Conservation (phyloP, 2,888 invertebrate genomes). For the Alitta virens region DNA sequence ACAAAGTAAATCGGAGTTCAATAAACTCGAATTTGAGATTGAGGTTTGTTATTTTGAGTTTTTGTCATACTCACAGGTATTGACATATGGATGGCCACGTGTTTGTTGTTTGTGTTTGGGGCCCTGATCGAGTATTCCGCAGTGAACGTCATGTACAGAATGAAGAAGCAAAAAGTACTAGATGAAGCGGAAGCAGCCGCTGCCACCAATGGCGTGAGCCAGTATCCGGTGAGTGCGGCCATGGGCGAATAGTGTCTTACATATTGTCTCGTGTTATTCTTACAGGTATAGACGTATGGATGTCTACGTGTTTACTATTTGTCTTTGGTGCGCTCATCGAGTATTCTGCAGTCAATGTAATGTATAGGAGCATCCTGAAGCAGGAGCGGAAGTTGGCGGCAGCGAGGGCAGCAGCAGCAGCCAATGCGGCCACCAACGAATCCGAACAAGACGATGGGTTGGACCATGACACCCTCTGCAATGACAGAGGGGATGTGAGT, state of each 20-base stretch:
- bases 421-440: not conserved
- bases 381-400: too few species aligned
- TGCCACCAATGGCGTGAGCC: too few species aligned
- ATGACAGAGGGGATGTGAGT: too few species aligned
- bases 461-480: too few species aligned
- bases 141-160: slow-evolving; percentile 10
- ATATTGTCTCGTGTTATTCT: too few species aligned
- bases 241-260: too few species aligned
- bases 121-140: slow-evolving; percentile 16
- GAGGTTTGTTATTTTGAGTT: not conserved
- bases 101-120: slow-evolving; percentile 10
- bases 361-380: slow-evolving; percentile 13
- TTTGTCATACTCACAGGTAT: slow-evolving; percentile 4
- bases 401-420: too few species aligned
- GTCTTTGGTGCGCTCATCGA: slow-evolving; percentile 30
- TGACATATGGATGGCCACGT: slow-evolving; percentile 15
- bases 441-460: not conserved
- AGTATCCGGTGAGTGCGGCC: too few species aligned
- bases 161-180: slow-evolving; percentile 11
- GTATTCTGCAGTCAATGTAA: slow-evolving; percentile 23
- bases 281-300: slow-evolving; percentile 29
- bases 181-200: too few species aligned
- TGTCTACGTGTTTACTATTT: slow-evolving; percentile 30
- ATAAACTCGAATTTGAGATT: too few species aligned
- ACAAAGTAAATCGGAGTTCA: too few species aligned